Evolutionary conservation across 2,888 invertebrate genomes (phyloP), one percentile per base, ranked within the genome.

Genomic region (Scaptomyza cyrtandrae): DNA sequence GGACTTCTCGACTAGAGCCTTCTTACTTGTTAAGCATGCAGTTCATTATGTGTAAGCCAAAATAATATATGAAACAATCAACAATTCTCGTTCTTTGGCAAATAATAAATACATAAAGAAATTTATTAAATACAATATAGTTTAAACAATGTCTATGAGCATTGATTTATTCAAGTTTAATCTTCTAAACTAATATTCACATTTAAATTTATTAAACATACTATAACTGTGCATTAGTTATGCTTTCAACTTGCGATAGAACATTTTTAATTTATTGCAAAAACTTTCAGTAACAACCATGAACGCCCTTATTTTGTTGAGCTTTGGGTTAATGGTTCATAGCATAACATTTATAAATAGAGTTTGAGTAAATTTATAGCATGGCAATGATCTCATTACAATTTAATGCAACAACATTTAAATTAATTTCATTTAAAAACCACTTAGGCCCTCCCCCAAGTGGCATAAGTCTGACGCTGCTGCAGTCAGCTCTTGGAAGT

Each of bases 381-480:
- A 59, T 68, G 78, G 72, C 88, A 88, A 88, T 85, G 84, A 85
- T 85, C 84, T 85, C 84, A 85, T 85, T 85, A 83, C 76, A 86
- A 86, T 78, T 78, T 71, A 78, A 88, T 85, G 75, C 65, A 48
- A 58, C 35, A 78, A 67, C 50, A 87, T 83, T 81, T 86, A 88
- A 85, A 86, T 83, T 82, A 88, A 83, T 88, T 88, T 88, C 71
- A 88, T 88, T 85, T 85, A 85, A 85, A 85, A 85, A 81, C 79
- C 88, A 85, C 85, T 85, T 88, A 85, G 84, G 81, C 84, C 81
- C 85, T 86, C 85, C 85, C 85, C 84, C 88, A 85, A 80, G 68
- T 73, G 74, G 66, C 66, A 81, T 72, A 78, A 75, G 64, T 72
- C 61, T 49, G 52, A 41, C 16, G 16, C 16, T 41, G 72, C 62